These are phyloP conservation scores for Archegozetes longisetosus DNA, from an alignment of 1,140 invertebrate genomes.

Conservation along the genomic window DNA sequence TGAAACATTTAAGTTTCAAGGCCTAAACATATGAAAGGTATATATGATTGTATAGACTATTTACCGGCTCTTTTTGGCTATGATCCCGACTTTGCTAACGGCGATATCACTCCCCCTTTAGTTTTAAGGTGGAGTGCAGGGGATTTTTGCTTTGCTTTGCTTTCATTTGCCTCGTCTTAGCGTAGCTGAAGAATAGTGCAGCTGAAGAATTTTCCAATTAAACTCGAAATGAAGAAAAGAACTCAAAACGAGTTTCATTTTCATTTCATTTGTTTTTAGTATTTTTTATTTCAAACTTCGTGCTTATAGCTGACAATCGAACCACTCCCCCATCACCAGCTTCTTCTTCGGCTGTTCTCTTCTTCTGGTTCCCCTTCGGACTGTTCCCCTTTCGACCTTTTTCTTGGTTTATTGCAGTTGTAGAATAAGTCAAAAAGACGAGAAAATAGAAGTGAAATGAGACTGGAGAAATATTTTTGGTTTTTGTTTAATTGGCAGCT, in stretches of 20 bases:
- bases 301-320: not conserved
- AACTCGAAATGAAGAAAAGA: conserved; percentile 1
- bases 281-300: conserved; percentile 2
- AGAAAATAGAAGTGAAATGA: not conserved
- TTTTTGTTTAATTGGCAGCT: conserved; percentile 2
- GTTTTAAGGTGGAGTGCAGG: not conserved
- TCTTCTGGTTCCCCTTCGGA: not conserved
- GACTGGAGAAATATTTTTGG: not conserved
- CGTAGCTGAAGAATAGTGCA: too few species aligned
- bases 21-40: not conserved
- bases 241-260: conserved; percentile 4
- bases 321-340: not conserved
- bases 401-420: not conserved
- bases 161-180: not conserved
- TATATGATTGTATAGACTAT: not conserved
- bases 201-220: conserved; percentile 1
- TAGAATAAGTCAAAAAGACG: not conserved
- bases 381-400: not conserved
- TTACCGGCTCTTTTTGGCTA: not conserved
- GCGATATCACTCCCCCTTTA: not conserved
- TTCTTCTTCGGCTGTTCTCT: not conserved
- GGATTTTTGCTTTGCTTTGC: not conserved
- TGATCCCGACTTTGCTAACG: not conserved
- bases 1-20: not conserved
- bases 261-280: conserved; percentile 7